A percentile compares a stretch with the other conserved stretches of the same genome.
phyloP scores from a whole-genome alignment of 2,888 invertebrate species.

The Malachius bipustulatus region DNA sequence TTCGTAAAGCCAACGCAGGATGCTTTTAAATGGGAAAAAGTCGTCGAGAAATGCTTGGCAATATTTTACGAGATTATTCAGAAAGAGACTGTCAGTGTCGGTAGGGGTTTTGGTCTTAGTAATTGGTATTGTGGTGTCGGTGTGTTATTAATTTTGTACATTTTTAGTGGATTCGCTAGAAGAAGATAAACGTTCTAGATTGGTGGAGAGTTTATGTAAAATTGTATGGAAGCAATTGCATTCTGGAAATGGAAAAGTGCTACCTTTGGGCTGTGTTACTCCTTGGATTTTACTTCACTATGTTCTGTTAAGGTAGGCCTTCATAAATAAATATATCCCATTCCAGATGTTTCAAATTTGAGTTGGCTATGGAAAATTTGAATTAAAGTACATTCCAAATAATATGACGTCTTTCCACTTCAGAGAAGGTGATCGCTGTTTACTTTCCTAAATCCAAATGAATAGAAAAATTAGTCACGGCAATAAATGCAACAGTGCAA shows the following conservation, averaged over 20 bases:
- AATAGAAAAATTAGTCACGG: too few species aligned
- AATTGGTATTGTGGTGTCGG: constrained; percentile 23
- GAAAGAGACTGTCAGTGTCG: constrained; percentile 41
- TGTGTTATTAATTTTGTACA: too few species aligned
- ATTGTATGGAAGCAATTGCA: constrained; percentile 72
- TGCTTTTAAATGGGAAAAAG: constrained; percentile 33
- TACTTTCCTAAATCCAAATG: too few species aligned
- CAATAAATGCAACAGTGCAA: too few species aligned
- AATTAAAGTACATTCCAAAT: too few species aligned
- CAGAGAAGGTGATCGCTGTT: too few species aligned
- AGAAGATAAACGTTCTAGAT: constrained; percentile 48
- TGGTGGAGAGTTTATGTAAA: constrained; percentile 62
- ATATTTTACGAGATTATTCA: constrained; percentile 41
- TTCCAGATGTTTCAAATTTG: too few species aligned
- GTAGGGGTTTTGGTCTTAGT: constrained; percentile 29
- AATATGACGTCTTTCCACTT: too few species aligned
- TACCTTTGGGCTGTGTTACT: constrained; percentile 56
- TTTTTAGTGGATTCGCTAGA: constrained; percentile 37
- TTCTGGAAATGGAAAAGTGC: constrained; percentile 48
- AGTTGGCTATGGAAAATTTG: too few species aligned
- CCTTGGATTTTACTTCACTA: constrained; percentile 80
- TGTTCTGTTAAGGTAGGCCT: constrained; percentile 53
- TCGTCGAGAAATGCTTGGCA: constrained; percentile 35
- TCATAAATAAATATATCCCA: too few species aligned
- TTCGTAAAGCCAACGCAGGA: constrained; percentile 38